Conservation (phyloP, 2,888 invertebrate species). For the Sarcophaga subvicina region DNA sequence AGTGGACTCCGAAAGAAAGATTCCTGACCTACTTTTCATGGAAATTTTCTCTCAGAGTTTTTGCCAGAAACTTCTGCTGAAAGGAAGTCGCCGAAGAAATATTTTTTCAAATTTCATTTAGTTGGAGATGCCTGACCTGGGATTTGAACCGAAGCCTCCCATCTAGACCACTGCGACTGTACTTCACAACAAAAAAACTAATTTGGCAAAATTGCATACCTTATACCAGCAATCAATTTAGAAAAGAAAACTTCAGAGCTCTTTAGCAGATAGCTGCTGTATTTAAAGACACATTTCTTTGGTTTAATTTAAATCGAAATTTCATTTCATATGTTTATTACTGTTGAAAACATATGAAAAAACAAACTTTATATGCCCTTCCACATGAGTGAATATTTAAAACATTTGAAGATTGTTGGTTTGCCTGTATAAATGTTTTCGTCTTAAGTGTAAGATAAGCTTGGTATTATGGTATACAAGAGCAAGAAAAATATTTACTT, state of each 20-base stretch:
- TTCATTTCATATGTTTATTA: constrained; percentile 55
- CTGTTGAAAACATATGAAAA: neutral
- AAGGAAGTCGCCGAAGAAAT: too few relatives aligned
- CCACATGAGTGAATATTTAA: constrained; percentile 9
- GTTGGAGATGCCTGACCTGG: too few relatives aligned
- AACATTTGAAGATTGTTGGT: constrained; percentile 6
- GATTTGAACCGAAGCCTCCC: too few relatives aligned
- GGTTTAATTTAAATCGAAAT: constrained; percentile 56
- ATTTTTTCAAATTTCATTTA: too few relatives aligned
- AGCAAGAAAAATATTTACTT: constrained; percentile 56
- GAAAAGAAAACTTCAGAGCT: neutral
- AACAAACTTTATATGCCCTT: neutral
- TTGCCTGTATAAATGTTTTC: constrained; percentile 15
- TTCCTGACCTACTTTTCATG: too few relatives aligned
- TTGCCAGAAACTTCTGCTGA: too few relatives aligned
- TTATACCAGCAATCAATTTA: too few relatives aligned
- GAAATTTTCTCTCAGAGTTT: too few relatives aligned
- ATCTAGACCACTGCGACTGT: too few relatives aligned
- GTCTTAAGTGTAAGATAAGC: constrained; percentile 65
- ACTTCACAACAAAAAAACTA: too few relatives aligned
- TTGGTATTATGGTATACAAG: constrained; percentile 52
- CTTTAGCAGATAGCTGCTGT: neutral
- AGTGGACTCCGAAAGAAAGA: too few relatives aligned
- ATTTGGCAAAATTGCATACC: too few relatives aligned
- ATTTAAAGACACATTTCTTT: constrained; percentile 22